Base-by-base conservation (phyloP, 2,797 vertebrate species). In the Pitangus sulphuratus region DNA sequence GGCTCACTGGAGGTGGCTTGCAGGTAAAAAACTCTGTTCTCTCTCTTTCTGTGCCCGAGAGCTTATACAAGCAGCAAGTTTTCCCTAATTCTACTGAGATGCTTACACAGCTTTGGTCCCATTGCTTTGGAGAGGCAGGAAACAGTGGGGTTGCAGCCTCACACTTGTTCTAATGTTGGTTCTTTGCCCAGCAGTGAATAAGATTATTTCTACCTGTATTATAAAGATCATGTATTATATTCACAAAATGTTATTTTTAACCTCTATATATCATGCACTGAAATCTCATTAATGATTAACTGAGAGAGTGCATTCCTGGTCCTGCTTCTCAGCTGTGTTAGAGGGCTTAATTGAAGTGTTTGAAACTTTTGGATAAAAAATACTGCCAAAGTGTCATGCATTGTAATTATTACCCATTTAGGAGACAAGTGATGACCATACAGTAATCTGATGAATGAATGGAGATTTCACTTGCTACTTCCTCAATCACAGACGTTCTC, bases 241-340 rank as follows among this genome's bases (percentile, higher is more conserved):
- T 89, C 65, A 87, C 12, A 71, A 87, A 93, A 42, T 42, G 12
- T 70, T 77, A 64, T 70, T 92, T 95, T 87, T 83, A 91, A 83
- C n/a, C 25, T 95, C 42, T 65, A 7, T 47, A 13, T 85, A 57
- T 77, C 2, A 2, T 16, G 35, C 57, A 65, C 16, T 77, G 60
- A 56, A 83, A 87, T 78, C 24, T 85, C 33, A 70, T 66, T 92
- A 89, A 89, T 60, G 56, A 89, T 92, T 95, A 91, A 87, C 72
- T 39, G 69, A 45, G 39, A 37, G 12, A 12, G 7, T 44, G 3
- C 22, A 64, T 74, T 89, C 61, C 64, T 44, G 22, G 33, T 51
- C 51, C 19, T 80, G 30, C 44, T 66, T 76, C 68, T 92, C 39
- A 70, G 37, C 31, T 39, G 26, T 17, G 13, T 80, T 81, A 61